A percentile compares a stretch with the other conserved stretches of the same genome.
These are phyloP conservation scores for Gobio occitaniae DNA, from an alignment of 2,797 vertebrate species.

Conservation along the genomic window DNA sequence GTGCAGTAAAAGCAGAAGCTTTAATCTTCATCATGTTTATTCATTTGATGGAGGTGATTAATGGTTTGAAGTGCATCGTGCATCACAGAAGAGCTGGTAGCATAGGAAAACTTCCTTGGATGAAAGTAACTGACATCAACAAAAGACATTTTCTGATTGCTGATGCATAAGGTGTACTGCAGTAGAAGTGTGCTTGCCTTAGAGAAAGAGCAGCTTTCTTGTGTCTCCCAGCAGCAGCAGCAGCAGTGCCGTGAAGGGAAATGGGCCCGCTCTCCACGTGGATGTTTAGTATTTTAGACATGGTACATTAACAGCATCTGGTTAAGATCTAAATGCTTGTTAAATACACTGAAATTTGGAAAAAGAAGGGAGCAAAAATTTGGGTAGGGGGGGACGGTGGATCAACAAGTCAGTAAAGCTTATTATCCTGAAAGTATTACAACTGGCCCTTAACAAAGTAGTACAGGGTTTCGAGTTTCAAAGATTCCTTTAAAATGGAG, in stretches of 20 bases:
- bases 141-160: conserved; percentile 76
- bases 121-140: conserved; percentile 80
- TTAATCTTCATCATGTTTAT: conserved; percentile 82
- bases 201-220: conserved; percentile 47
- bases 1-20: conserved; percentile 75
- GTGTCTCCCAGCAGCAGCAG: conserved; percentile 65
- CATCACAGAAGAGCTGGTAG: conserved; percentile 69
- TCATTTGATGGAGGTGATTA: conserved; percentile 74
- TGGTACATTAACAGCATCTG: conserved; percentile 89
- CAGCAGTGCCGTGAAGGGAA: conserved; percentile 72
- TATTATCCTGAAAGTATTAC: conserved; percentile 87
- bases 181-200: conserved; percentile 68
- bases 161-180: conserved; percentile 71
- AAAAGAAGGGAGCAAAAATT: conserved; percentile 64
- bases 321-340: conserved; percentile 89
- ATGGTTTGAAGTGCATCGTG: conserved; percentile 71
- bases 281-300: conserved; percentile 90
- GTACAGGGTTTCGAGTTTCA: conserved; percentile 81
- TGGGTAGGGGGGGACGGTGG: conserved; percentile 70
- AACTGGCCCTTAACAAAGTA: conserved; percentile 84
- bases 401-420: conserved; percentile 83
- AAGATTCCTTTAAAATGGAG: conserved; percentile 80
- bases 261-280: conserved; percentile 74
- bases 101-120: conserved; percentile 72
- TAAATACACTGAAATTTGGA: conserved; percentile 84